Percentiles rank a stretch among this genome's conserved stretches.
phyloP scores from a whole-genome alignment of 2,888 invertebrate species.

The Eilema griseolum region DNA sequence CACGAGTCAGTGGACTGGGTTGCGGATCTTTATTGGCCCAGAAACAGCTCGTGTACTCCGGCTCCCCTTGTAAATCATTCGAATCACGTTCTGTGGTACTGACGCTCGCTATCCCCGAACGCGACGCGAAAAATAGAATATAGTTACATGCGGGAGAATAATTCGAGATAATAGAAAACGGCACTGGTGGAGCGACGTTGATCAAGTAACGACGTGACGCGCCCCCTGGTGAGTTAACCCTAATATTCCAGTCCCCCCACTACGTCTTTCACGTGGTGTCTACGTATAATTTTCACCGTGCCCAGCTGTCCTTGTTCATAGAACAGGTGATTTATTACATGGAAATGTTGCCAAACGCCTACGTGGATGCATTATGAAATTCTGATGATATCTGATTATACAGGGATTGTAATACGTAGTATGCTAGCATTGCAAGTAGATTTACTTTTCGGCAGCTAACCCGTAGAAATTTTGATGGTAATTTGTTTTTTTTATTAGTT shows the following conservation, averaged over 20 bases:
- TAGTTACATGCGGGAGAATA: conserved; percentile 79
- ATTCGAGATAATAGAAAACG: conserved; percentile 77
- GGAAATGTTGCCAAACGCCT: conserved; percentile 71
- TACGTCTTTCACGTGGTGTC: conserved; percentile 55
- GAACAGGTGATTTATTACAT: conserved; percentile 69
- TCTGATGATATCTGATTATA: conserved; percentile 34
- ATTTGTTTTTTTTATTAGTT: conserved; percentile 55
- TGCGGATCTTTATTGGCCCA: conserved; percentile 76
- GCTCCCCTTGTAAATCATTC: conserved; percentile 76
- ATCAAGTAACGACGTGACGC: conserved; percentile 67
- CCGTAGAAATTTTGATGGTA: conserved; percentile 9
- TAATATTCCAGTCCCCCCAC: conserved; percentile 53
- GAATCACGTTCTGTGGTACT: conserved; percentile 70
- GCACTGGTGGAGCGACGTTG: conserved; percentile 72
- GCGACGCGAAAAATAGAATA: conserved; percentile 83
- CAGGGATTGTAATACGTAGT: conserved; percentile 34
- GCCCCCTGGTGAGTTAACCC: conserved; percentile 80
- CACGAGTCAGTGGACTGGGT: conserved; percentile 54
- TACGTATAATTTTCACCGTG: conserved; percentile 48
- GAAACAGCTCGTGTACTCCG: conserved; percentile 74
- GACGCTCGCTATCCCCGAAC: conserved; percentile 68
- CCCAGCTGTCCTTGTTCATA: conserved; percentile 61
- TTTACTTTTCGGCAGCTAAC: conserved; percentile 20
- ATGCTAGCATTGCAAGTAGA: conserved; percentile 37
- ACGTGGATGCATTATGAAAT: conserved; percentile 57